phyloP scores from a whole-genome alignment of 2,888 invertebrate species.

The Drosophila rubida region DNA sequence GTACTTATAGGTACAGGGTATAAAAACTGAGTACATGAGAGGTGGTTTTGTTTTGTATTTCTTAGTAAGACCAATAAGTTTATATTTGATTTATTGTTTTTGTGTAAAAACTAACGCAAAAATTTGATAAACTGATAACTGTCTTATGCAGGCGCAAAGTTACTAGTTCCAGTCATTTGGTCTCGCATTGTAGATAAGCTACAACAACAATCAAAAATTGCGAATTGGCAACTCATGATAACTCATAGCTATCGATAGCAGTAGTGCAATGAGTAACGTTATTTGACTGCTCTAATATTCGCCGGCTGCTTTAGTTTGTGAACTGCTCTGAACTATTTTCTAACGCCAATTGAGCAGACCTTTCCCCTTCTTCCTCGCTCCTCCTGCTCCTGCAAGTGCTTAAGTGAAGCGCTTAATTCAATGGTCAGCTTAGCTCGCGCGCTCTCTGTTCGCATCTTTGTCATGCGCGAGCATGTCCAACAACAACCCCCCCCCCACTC shows the following conservation, averaged over 20 bases:
- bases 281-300: background rate
- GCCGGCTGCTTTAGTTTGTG: background rate
- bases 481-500: background rate
- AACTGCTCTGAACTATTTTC: background rate
- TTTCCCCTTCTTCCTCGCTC: background rate
- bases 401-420: conserved; percentile 72
- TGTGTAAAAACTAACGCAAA: too few species aligned
- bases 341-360: background rate
- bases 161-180: too few species aligned
- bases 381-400: conserved; percentile 1
- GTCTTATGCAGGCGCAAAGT: too few species aligned
- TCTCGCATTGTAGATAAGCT: too few species aligned
- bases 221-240: too few species aligned
- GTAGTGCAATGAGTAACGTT: background rate
- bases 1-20: too few species aligned
- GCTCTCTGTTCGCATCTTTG: conserved; percentile 35
- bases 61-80: too few species aligned
- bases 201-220: too few species aligned
- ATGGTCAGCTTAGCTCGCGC: conserved; percentile 56
- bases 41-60: too few species aligned
- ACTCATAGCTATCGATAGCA: background rate
- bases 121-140: too few species aligned
- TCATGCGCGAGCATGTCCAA: conserved; percentile 13
- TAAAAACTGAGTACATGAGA: too few species aligned
- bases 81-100: too few species aligned